Conservation (phyloP, 37 sponge, comb jelly and placozoan genomes). For the Crambe crambe region DNA sequence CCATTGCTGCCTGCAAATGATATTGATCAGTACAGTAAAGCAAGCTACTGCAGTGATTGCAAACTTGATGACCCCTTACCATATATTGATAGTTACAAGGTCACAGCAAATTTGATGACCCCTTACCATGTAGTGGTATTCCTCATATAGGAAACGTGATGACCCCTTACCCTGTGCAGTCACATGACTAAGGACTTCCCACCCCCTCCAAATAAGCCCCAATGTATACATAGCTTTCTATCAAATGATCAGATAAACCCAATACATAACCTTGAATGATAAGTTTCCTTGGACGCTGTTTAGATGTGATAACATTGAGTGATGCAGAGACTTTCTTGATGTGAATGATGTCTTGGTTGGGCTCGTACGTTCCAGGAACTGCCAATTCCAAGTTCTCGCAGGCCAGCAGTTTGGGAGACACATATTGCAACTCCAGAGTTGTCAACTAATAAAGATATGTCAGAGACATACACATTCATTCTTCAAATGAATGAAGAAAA, state of each 20-base stretch:
- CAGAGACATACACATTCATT: not conserved
- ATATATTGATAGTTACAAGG: too few species aligned
- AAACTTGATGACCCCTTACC: too few species aligned
- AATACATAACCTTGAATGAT: conserved; percentile 91
- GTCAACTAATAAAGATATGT: conserved; percentile 55
- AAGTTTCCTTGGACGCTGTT: conserved; percentile 95
- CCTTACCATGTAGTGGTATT: too few species aligned
- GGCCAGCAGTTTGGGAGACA: conserved; percentile 86
- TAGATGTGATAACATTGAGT: conserved; percentile 94
- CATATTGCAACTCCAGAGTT: conserved; percentile 94
- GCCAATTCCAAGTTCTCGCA: conserved; percentile 90
- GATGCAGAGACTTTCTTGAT: conserved; percentile 79
- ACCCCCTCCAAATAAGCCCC: too few species aligned
- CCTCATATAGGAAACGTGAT: too few species aligned
- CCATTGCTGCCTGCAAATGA: conserved; percentile 87
- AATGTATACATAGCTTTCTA: too few species aligned
- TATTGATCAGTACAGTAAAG: too few species aligned
- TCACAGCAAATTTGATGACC: too few species aligned
- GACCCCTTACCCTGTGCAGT: too few species aligned
- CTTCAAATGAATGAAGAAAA: not conserved
- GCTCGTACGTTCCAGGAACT: conserved; percentile 96
- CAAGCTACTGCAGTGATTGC: too few species aligned
- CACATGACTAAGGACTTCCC: too few species aligned
- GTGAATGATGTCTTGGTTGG: conserved; percentile 81
- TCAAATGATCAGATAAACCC: too few species aligned